These are phyloP conservation scores for Phoxinus phoxinus DNA, from an alignment of 2,113 vertebrate species.

Conservation along the genomic window DNA sequence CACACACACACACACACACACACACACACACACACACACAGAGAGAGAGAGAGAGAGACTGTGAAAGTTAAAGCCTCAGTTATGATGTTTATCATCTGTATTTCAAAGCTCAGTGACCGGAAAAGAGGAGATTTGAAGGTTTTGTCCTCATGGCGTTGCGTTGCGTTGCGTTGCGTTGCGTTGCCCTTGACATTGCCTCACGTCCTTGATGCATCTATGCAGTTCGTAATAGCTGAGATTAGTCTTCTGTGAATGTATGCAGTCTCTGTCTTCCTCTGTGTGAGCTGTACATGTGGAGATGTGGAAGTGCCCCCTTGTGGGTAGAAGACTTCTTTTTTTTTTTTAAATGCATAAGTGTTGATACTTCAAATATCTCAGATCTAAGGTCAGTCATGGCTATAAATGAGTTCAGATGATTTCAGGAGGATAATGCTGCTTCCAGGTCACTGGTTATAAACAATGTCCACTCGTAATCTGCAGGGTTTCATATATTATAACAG, in stretches of 20 bases:
- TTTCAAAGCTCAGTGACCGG: constrained; percentile 17
- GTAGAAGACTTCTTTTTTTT: neutral
- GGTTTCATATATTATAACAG: neutral
- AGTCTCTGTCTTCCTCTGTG: neutral
- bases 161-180: neutral
- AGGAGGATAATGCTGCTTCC: neutral
- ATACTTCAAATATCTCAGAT: too few species aligned
- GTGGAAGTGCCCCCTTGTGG: constrained; percentile 63
- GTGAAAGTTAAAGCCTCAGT: neutral
- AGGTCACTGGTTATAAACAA: neutral
- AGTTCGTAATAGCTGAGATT: neutral
- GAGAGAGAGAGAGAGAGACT: too few species aligned
- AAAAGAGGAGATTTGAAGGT: neutral
- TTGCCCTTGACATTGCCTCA: neutral
- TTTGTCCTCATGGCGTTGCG: neutral
- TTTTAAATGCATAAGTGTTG: neutral
- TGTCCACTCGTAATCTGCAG: neutral
- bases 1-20: too few species aligned
- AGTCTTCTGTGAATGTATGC: neutral
- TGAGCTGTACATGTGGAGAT: neutral
- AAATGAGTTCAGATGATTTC: neutral
- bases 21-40: too few species aligned
- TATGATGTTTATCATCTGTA: neutral
- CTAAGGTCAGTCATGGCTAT: neutral
- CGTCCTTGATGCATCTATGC: neutral